A percentile compares a stretch with the other conserved stretches of the same genome.
Conservation (phyloP, 2,113 vertebrate genomes). For the Muntiacus muntjak region DNA sequence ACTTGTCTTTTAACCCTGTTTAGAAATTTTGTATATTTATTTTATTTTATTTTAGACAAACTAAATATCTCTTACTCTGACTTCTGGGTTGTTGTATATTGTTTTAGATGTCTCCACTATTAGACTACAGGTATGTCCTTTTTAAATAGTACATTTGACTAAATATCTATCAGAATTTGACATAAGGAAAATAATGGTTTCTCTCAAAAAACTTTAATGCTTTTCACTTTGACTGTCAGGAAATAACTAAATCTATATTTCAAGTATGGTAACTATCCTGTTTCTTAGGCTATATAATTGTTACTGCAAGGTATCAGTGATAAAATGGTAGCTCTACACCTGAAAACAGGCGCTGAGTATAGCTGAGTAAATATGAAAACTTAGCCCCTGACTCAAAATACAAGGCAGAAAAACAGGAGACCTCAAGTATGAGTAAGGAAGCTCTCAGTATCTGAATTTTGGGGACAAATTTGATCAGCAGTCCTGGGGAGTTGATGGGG, state of each 20-base stretch:
- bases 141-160: neutral
- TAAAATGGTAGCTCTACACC: neutral
- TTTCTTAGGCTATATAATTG: neutral
- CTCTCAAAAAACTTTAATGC: neutral
- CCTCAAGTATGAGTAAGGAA: neutral
- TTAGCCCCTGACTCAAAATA: neutral
- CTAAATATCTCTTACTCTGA: neutral
- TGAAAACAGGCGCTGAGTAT: neutral
- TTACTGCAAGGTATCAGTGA: neutral
- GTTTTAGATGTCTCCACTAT: neutral
- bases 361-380: neutral
- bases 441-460: neutral
- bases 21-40: slow-evolving; percentile 13
- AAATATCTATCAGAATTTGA: slow-evolving; percentile 18
- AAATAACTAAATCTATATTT: neutral
- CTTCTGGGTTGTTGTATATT: neutral
- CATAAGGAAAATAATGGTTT: neutral
- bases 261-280: neutral
- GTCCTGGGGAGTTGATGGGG: neutral
- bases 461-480: neutral
- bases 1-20: neutral
- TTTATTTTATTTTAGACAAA: slow-evolving; percentile 16
- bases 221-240: neutral
- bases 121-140: neutral
- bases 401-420: neutral